A percentile compares a stretch with the other conserved stretches of the same genome.
phyloP scores from a whole-genome alignment of 2,797 vertebrate genomes.

The Melanotaenia boesemani region DNA sequence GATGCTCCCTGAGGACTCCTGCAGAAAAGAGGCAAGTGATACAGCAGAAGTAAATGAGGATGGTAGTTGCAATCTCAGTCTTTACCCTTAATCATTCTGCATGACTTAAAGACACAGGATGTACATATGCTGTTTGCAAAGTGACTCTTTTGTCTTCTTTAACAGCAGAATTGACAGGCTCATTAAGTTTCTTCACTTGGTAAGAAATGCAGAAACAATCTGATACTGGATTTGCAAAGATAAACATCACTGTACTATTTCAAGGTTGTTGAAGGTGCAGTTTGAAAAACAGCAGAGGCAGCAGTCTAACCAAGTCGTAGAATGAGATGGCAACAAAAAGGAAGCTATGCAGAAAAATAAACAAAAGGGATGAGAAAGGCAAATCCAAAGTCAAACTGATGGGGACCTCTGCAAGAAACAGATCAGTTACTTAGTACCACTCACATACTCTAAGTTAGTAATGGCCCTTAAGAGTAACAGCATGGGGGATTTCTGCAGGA shows the following conservation, averaged over 20 bases:
- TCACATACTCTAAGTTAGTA: slow-evolving; percentile 32
- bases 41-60: slow-evolving; percentile 40
- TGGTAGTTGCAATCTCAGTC: slow-evolving; percentile 21
- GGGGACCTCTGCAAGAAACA: slow-evolving; percentile 47
- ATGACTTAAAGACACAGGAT: slow-evolving; percentile 3
- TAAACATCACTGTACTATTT: slow-evolving; percentile 24
- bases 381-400: slow-evolving; percentile 39
- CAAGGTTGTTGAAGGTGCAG: slow-evolving; percentile 43
- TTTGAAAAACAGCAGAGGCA: slow-evolving; percentile 41
- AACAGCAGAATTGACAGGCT: slow-evolving; percentile 27
- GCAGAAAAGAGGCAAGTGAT: slow-evolving; percentile 30
- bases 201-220: slow-evolving; percentile 24
- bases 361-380: background rate
- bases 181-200: slow-evolving; percentile 22
- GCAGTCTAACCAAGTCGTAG: slow-evolving; percentile 36
- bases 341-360: slow-evolving; percentile 13
- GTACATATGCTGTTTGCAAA: background rate
- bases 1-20: slow-evolving; percentile 32
- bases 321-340: slow-evolving; percentile 42
- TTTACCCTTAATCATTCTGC: slow-evolving; percentile 12
- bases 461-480: slow-evolving; percentile 51
- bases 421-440: slow-evolving; percentile 29
- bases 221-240: slow-evolving; percentile 22
- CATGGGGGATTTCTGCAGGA: slow-evolving; percentile 49
- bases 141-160: slow-evolving; percentile 3